Conservation (phyloP, 2,888 invertebrate species). For the Chymomyza amoena region DNA sequence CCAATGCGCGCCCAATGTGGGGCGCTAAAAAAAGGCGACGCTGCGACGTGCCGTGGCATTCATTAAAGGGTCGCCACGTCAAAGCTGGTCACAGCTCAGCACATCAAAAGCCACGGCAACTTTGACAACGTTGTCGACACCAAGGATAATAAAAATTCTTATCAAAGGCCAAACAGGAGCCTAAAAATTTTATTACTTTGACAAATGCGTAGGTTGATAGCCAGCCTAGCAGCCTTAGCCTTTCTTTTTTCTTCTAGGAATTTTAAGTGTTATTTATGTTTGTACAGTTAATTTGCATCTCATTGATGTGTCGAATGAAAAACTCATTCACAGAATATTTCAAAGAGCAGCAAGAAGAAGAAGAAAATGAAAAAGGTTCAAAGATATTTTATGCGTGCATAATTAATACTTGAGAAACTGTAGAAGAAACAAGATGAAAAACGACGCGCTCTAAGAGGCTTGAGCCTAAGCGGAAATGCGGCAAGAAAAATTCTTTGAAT, state of each 20-base stretch:
- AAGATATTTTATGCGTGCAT: constrained; percentile 69
- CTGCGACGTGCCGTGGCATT: constrained; percentile 53
- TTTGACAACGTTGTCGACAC: constrained; percentile 27
- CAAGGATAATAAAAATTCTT: constrained; percentile 51
- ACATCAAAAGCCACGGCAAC: constrained; percentile 13
- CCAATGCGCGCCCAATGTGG: background rate
- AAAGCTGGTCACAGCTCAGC: constrained; percentile 30
- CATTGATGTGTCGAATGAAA: constrained; percentile 58
- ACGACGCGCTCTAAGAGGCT: constrained; percentile 38
- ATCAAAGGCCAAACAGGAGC: constrained; percentile 54
- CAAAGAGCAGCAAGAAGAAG: constrained; percentile 35
- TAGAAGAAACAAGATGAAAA: constrained; percentile 7
- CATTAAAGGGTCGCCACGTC: constrained; percentile 50
- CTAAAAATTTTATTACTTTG: constrained; percentile 66
- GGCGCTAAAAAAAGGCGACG: background rate
- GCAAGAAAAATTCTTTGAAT: constrained; percentile 35
- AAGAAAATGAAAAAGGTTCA: constrained; percentile 55
- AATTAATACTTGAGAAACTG: constrained; percentile 58
- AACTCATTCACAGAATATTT: constrained; percentile 49
- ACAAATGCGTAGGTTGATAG: constrained; percentile 46
- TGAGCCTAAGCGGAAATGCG: constrained; percentile 55
- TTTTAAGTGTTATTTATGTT: constrained; percentile 69
- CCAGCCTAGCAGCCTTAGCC: background rate
- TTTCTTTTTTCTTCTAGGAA: constrained; percentile 47
- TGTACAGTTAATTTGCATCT: constrained; percentile 69